Conservation (phyloP, 2,113 vertebrate genomes). For the Limnothrissa miodon region DNA sequence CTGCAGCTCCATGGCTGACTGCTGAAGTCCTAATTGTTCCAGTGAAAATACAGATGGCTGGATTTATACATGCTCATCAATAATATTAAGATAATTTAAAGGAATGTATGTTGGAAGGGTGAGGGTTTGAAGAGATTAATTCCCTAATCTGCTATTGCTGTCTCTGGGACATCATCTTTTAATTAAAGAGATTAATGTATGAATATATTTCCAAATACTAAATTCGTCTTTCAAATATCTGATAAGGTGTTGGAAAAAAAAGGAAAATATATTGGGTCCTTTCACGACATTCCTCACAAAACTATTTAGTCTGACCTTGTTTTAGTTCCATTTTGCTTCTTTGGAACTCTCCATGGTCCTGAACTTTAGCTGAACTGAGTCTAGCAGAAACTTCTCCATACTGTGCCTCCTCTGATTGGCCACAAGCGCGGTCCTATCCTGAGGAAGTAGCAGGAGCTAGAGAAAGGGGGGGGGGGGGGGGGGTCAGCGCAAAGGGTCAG, state of each 20-base stretch:
- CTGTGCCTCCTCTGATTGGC: neutral
- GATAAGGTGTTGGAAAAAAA: neutral
- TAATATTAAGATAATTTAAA: neutral
- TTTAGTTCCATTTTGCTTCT: neutral
- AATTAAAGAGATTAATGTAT: neutral
- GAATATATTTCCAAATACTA: neutral
- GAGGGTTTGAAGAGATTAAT: neutral
- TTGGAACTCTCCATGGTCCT: constrained; percentile 24
- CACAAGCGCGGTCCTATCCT: constrained; percentile 8
- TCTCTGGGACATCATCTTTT: neutral
- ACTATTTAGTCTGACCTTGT: neutral
- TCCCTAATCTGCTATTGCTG: neutral
- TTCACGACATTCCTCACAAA: neutral
- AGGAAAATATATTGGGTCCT: neutral
- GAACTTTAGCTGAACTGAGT: constrained; percentile 12
- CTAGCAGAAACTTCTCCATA: neutral
- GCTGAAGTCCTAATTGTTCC: neutral
- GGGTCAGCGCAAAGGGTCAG: neutral
- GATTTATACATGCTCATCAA: neutral
- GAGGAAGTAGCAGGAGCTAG: neutral
- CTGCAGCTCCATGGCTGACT: neutral
- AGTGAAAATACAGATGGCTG: neutral
- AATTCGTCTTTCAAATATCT: neutral
- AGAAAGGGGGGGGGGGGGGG: neutral
- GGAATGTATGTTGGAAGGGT: neutral